Evolutionary conservation across 2,113 vertebrate species (phyloP).

Genomic region (Lasiurus borealis): DNA sequence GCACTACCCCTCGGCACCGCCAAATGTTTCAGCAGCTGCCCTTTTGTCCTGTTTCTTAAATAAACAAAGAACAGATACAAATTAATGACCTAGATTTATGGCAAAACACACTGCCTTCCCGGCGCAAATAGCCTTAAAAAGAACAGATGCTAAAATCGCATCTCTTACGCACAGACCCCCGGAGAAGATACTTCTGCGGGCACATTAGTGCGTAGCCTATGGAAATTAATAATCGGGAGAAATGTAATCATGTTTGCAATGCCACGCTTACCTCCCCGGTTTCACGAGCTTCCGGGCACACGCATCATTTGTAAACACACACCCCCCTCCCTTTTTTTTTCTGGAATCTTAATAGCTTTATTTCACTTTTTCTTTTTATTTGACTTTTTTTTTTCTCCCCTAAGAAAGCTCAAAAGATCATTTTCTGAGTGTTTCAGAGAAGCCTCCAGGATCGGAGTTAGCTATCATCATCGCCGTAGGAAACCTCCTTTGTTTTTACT

Average conservation of each 20-base stretch:
- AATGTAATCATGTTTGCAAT: constrained; percentile 60
- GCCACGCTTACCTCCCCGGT: constrained; percentile 49
- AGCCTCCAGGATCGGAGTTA: constrained; percentile 60
- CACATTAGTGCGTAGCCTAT: constrained; percentile 76
- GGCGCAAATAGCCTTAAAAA: constrained; percentile 92
- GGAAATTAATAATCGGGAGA: constrained; percentile 84
- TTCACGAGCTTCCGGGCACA: constrained; percentile 65
- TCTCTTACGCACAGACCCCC: constrained; percentile 86
- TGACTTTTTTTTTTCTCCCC: neutral
- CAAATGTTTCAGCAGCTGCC: constrained; percentile 99
- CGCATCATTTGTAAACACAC: neutral
- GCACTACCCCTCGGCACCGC: constrained; percentile 97
- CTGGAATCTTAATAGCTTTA: constrained; percentile 26
- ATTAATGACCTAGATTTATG: constrained; percentile 99
- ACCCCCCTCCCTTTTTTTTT: neutral
- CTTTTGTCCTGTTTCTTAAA: constrained; percentile 99
- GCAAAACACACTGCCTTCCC: constrained; percentile 91
- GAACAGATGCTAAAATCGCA: constrained; percentile 95
- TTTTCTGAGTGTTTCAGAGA: constrained; percentile 80
- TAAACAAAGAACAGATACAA: constrained; percentile 99
- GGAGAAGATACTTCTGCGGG: constrained; percentile 83
- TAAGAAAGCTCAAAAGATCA: constrained; percentile 77
- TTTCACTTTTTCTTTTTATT: constrained; percentile 64
- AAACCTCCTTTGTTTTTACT: constrained; percentile 62
- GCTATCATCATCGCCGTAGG: constrained; percentile 38